Percentiles rank a stretch among this genome's conserved stretches.
phyloP scores from a whole-genome alignment of 2,113 vertebrate genomes.

The Pelobates fuscus region DNA sequence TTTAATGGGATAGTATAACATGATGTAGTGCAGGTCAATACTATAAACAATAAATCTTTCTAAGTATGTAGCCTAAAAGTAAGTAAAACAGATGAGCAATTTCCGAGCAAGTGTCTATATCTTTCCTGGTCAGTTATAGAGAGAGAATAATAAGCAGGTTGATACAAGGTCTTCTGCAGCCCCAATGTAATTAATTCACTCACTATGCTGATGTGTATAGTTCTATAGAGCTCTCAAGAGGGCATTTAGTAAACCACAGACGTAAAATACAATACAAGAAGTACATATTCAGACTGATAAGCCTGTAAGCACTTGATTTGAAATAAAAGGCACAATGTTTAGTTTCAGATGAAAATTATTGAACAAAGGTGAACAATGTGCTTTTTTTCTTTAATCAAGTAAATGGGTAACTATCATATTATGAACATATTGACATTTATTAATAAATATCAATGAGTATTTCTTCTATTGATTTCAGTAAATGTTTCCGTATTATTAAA shows the following conservation, averaged over 20 bases:
- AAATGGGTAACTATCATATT: no score
- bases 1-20: conserved; percentile 10
- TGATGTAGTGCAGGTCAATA: conserved; percentile 20
- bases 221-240: conserved; percentile 35
- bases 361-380: conserved; percentile 25
- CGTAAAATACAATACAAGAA: conserved; percentile 29
- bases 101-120: conserved; percentile 23
- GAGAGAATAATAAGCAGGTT: conserved; percentile 19
- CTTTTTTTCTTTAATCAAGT: no score
- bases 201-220: conserved; percentile 1
- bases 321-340: conserved; percentile 23
- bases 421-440: no score
- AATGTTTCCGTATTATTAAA: no score
- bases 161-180: not conserved
- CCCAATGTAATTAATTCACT: conserved; percentile 20
- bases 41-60: conserved; percentile 28
- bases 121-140: conserved; percentile 28
- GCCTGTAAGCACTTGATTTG: conserved; percentile 19
- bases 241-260: no score
- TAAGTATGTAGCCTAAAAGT: conserved; percentile 5
- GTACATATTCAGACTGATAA: conserved; percentile 35
- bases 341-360: conserved; percentile 6
- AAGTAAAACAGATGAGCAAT: not conserved
- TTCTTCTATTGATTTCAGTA: no score
- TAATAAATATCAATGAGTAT: no score